Evolutionary conservation across 1,140 invertebrate genomes (phyloP), one percentile per base, ranked within the genome.

Genomic region (Hyles vespertilio): DNA sequence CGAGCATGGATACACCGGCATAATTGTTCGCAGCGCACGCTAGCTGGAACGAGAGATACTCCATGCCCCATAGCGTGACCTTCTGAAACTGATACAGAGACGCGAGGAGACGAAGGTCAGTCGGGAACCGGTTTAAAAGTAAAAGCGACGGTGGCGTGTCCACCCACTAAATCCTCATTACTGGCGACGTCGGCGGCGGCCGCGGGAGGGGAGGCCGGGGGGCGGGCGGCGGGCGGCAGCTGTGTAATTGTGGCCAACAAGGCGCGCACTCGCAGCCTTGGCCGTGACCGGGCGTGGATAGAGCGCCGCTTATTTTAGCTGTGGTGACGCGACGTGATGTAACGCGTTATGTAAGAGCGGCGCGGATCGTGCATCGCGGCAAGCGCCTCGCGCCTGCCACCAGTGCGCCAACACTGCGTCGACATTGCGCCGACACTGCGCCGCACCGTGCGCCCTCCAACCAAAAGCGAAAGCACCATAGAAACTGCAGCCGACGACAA

Each of bases 101-200:
- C 45, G 57, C 36, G 66, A 59, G 59, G 63, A 65, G 63, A 66
- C 72, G 68, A 83, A 86, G 81, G 77, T 79, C 79, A 79, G 59
- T 48, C 32, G 40, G 53, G 52, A 74, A 85, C 83, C 81, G 81
- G 81, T 82, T 84, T 75, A 79, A 83, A 84, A 87, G 84, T 87
- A 87, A 87, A 86, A 87, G 83, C 61, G 65, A 59, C 72, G 67
- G 64, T 64, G 68, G 63, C 62, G 65, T 65, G 70, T 87, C 83
- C 82, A 87, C 84, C 84, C 83, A 84, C 83, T 79, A 81, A 86
- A 84, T 84, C 83, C 83, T 87, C 84, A 83, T 84, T 86, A 79
- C 84, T 69, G 70, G 61, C 76, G 68, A 61, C 70, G 69, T 64
- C 72, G 80, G 69, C 73, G 70, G 78, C 68, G 36, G 36, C 5